phyloP scores from a whole-genome alignment of 2,888 invertebrate species.

The Chymomyza amoena region DNA sequence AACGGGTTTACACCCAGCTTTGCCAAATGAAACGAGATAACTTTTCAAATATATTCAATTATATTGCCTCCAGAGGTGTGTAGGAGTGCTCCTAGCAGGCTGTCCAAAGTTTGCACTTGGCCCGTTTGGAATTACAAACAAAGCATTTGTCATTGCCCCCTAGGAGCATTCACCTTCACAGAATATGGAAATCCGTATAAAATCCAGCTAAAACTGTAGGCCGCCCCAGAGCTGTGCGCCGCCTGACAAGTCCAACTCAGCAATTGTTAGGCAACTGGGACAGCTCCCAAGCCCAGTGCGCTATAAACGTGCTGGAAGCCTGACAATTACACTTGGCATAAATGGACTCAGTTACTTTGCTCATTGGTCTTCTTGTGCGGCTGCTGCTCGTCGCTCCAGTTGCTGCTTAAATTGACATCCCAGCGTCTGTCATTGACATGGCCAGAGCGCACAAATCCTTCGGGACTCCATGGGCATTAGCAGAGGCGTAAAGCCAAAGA shows the following conservation, averaged over 20 bases:
- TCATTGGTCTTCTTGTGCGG: slow-evolving; percentile 25
- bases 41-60: slow-evolving; percentile 65
- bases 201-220: background rate
- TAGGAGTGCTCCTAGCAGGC: background rate
- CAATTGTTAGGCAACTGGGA: slow-evolving; percentile 16
- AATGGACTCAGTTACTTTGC: slow-evolving; percentile 39
- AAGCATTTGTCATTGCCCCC: slow-evolving; percentile 48
- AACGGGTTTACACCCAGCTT: slow-evolving; percentile 41
- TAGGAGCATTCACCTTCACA: slow-evolving; percentile 34
- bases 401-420: slow-evolving; percentile 38
- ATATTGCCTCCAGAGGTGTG: slow-evolving; percentile 18
- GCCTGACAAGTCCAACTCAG: slow-evolving; percentile 1
- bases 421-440: slow-evolving; percentile 38
- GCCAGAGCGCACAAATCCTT: slow-evolving; percentile 41
- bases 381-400: background rate
- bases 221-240: background rate
- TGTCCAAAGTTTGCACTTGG: slow-evolving; percentile 18
- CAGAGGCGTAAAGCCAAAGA: slow-evolving; percentile 7
- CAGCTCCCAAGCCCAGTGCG: background rate
- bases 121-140: slow-evolving; percentile 12
- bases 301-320: slow-evolving; percentile 27
- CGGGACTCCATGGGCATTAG: slow-evolving; percentile 32
- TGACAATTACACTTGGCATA: slow-evolving; percentile 58
- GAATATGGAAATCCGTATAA: slow-evolving; percentile 30
- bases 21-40: slow-evolving; percentile 54